phyloP scores from a whole-genome alignment of 2,797 vertebrate genomes.

The Ciconia nigra region DNA sequence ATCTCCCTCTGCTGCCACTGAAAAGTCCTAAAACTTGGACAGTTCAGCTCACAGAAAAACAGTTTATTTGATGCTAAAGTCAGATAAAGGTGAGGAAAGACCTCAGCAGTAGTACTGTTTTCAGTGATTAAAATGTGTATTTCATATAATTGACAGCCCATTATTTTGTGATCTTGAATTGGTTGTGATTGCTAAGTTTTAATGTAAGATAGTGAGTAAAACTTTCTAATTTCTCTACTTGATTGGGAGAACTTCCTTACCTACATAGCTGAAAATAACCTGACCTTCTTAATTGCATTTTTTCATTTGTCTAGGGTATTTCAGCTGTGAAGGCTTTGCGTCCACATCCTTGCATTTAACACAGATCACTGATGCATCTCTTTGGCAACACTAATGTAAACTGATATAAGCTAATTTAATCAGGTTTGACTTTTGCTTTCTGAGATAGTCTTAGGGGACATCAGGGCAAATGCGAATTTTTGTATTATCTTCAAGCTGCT shows the following conservation, averaged over 20 bases:
- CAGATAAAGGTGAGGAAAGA: neutral
- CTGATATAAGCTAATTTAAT: neutral
- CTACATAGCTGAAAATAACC: neutral
- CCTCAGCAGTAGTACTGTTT: neutral
- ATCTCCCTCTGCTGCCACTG: neutral
- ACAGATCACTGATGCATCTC: neutral
- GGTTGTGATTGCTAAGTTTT: neutral
- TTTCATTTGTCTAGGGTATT: neutral
- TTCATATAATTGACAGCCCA: neutral
- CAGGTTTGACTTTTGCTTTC: neutral
- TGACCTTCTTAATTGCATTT: neutral
- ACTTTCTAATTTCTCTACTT: neutral
- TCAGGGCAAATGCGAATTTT: rapidly evolving
- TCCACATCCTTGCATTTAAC: neutral
- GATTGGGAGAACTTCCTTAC: neutral
- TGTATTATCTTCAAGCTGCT: neutral
- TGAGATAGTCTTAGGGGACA: neutral
- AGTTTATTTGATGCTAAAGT: neutral
- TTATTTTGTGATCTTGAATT: neutral
- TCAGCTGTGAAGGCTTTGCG: neutral
- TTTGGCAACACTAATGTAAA: neutral
- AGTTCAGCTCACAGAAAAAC: neutral
- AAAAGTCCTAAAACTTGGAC: neutral
- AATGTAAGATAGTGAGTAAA: neutral
- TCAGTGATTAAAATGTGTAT: neutral